Conservation (phyloP, 2,888 invertebrate genomes). For the Ashinkailepas kermadecensis region DNA sequence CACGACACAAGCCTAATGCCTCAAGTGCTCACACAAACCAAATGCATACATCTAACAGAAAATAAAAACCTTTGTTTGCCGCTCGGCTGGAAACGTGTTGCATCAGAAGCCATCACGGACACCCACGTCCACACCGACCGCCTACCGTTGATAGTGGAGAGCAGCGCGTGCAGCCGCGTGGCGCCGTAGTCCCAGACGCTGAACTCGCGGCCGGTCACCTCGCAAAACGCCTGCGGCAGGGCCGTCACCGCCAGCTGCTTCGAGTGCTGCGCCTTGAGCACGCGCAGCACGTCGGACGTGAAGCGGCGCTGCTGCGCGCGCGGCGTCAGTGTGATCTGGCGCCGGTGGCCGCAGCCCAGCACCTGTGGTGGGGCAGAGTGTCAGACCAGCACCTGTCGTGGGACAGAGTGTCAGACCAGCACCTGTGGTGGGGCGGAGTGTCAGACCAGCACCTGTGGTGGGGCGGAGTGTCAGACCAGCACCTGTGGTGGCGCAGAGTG, state of each 20-base stretch:
- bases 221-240: slow-evolving; percentile 60
- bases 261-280: slow-evolving; percentile 71
- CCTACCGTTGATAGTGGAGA: neutral
- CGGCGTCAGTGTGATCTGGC: slow-evolving; percentile 79
- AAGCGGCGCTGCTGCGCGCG: slow-evolving; percentile 81
- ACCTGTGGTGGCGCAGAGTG: neutral
- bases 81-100: no score
- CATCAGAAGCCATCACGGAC: no score
- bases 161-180: neutral
- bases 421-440: neutral
- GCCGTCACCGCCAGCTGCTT: slow-evolving; percentile 61
- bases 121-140: no score
- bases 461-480: slow-evolving; percentile 39
- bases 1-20: no score
- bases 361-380: slow-evolving; percentile 68
- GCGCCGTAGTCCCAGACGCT: slow-evolving; percentile 36
- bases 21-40: no score
- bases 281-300: slow-evolving; percentile 77
- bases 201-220: slow-evolving; percentile 48
- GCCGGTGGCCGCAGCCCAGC: slow-evolving; percentile 79
- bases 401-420: slow-evolving; percentile 39
- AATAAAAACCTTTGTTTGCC: no score
- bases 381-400: slow-evolving; percentile 76
- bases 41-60: no score
- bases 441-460: slow-evolving; percentile 59